Base-by-base conservation (phyloP, 2,113 vertebrate species). In the Cebus imitator region DNA sequence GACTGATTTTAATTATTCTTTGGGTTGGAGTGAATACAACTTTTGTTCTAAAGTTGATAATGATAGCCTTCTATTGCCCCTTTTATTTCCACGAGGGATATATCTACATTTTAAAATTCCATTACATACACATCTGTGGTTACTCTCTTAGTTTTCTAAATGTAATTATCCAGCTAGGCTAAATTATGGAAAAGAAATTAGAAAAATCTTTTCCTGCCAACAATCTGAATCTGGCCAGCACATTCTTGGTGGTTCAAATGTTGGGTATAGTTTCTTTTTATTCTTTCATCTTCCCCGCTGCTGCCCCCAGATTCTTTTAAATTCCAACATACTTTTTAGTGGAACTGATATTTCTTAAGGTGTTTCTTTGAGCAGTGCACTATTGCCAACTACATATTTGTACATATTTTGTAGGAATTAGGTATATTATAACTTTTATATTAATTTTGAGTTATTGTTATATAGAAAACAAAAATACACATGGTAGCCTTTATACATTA, bases 111-210 rank as follows among this genome's bases (percentile, higher is more conserved):
- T 68, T 96, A 92, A 2, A 25, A 68, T 94, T 95, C 76, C 80
- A 91, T 78, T 97, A 83, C 75, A 66, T 55, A 89, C 82, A 93
- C 72, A 88, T 94, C 61, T 98, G 97, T 78, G 89, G 61, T 95
- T 97, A 85, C 75, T 93, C 79, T 95, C 92, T 97, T 96, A 90
- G 97, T 98, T 98, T 97, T 96, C 94, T 90, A 98, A 96, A 91
- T 94, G 85, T 87, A 98, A 97, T 98, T 98, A 95, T 81, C 75
- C 92, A 94, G 91, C 55, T 48, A 97, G 97, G 79, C 66, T 96
- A 97, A 97, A 96, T 83, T 93, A 58, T 93, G 97, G 97, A 98
- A 97, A 75, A 98, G 86, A 98, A 98, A 98, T 96, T 95, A 94
- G 48, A 97, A 97, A 92, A 98, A 93, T 57, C 9, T 84, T 95